Evolutionary conservation across 2,113 vertebrate genomes (phyloP), one percentile per base, ranked within the genome.

Genomic region (Proterorhinus semilunaris): DNA sequence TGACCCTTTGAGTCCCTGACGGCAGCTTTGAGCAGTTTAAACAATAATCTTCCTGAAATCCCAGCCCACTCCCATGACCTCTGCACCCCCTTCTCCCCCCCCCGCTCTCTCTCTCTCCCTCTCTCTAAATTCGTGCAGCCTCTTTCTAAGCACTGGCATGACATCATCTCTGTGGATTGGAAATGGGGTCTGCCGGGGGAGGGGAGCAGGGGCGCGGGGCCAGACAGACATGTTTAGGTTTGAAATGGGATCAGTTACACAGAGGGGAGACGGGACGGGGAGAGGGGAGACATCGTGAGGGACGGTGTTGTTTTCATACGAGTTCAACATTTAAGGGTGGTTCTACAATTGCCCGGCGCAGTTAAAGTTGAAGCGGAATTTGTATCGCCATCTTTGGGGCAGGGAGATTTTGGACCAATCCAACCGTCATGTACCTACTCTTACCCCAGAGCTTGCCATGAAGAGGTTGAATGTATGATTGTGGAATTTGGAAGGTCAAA

Each of bases 151-250:
- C 87, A 82, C 71, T 65, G 74, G 79, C 69, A 92, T 93, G 92
- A 93, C 91, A 92, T 93, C 92, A 93, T 86, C 89, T 68, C 84
- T 85, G 77, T 87, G 88, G 87, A 89, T 85, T 85, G 85, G 85
- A 86, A 91, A 91, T 43, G 80, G 87, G 87, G 83, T 89, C 85
- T 82, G 75, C 50, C 80, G 86, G 86, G 88, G 85, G 83, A 76
- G 10, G 76, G 69, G 75, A 73, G 59, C 62, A 43, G 58, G 67
- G 59, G 74, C 61, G 73, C 51, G 65, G 79, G 52, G 75, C 76
- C 89, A 91, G 87, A 89, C 91, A 84, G 87, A 84, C 84, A 76
- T 87, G 85, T 91, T 89, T 85, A 88, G 89, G 81, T 88, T 89
- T 87, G 74, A 86, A 82, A 89, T 82, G 86, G 86, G 80, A 86